phyloP scores from a whole-genome alignment of 35 echinoderm and acorn worm genomes.

The Ophioderma brevispina region DNA sequence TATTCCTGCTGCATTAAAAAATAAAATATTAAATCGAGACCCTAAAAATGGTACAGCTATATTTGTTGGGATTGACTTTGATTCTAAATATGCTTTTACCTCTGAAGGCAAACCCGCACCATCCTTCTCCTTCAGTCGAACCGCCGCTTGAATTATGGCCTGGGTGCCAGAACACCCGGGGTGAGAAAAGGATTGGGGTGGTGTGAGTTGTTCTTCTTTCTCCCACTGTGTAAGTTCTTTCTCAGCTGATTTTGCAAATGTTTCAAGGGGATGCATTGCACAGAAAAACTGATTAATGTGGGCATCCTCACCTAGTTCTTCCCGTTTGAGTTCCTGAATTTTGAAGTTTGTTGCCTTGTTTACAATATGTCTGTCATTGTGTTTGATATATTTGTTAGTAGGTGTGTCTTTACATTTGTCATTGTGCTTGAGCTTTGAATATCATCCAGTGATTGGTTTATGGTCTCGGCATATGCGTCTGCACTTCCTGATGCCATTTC shows the following conservation, averaged over 20 bases:
- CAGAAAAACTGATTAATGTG: conserved; percentile 24
- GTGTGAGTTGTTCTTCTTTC: neutral
- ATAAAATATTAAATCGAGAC: conserved; percentile 13
- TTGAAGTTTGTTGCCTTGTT: conserved; percentile 1
- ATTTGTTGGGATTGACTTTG: neutral
- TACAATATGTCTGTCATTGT: conserved; percentile 18
- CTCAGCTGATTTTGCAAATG: conserved; percentile 15
- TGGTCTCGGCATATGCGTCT: neutral
- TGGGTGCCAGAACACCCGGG: neutral
- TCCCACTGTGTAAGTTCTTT: neutral
- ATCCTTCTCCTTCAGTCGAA: neutral
- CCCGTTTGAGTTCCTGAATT: neutral
- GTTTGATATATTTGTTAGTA: neutral
- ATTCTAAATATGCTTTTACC: neutral
- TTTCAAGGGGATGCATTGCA: conserved; percentile 13
- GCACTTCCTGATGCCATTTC: neutral
- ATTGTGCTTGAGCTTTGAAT: neutral
- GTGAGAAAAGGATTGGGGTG: neutral
- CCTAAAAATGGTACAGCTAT: neutral
- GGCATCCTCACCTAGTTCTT: neutral
- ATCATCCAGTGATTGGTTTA: neutral
- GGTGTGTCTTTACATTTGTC: conserved; percentile 1
- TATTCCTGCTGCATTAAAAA: neutral
- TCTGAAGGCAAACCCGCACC: neutral
- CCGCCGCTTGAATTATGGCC: neutral